Conservation (phyloP, 2,113 vertebrate genomes). For the Clarias batrachus region DNA sequence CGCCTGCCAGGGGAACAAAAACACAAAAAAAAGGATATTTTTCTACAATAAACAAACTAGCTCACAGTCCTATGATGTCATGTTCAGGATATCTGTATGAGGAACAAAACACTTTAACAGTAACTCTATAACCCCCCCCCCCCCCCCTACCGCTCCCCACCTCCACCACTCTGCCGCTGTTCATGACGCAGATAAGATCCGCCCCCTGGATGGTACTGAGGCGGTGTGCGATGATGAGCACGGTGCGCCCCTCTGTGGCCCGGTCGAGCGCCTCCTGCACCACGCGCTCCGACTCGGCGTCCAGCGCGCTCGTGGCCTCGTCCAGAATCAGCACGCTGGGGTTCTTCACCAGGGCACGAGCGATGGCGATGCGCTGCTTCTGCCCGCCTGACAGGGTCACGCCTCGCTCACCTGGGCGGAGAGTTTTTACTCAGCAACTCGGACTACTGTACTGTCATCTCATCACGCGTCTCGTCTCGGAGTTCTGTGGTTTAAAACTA, state of each 20-base stretch:
- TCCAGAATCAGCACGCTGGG: constrained; percentile 87
- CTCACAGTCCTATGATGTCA: constrained; percentile 9
- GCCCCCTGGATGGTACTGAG: constrained; percentile 89
- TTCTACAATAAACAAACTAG: constrained; percentile 3
- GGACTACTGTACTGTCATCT: too few species aligned
- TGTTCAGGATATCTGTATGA: neutral
- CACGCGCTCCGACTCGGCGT: constrained; percentile 81
- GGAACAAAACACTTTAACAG: neutral
- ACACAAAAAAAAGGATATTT: neutral
- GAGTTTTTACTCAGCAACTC: neutral
- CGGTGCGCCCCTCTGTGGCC: constrained; percentile 82
- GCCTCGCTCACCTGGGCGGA: constrained; percentile 82
- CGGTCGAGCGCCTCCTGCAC: constrained; percentile 90
- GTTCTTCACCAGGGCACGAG: constrained; percentile 88
- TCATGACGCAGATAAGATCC: constrained; percentile 85
- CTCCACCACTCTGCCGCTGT: constrained; percentile 81
- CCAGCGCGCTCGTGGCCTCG: constrained; percentile 91
- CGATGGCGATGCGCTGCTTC: constrained; percentile 92
- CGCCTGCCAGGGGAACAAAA: constrained; percentile 65
- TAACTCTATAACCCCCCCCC: too few species aligned
- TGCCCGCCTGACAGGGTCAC: constrained; percentile 86
- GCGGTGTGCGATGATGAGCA: constrained; percentile 92
- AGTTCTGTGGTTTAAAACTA: neutral
- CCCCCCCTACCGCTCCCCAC: constrained; percentile 62
- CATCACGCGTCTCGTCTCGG: neutral